Evolutionary conservation across 2,113 vertebrate species (phyloP).

Genomic region (Sakesphorus luctuosus): DNA sequence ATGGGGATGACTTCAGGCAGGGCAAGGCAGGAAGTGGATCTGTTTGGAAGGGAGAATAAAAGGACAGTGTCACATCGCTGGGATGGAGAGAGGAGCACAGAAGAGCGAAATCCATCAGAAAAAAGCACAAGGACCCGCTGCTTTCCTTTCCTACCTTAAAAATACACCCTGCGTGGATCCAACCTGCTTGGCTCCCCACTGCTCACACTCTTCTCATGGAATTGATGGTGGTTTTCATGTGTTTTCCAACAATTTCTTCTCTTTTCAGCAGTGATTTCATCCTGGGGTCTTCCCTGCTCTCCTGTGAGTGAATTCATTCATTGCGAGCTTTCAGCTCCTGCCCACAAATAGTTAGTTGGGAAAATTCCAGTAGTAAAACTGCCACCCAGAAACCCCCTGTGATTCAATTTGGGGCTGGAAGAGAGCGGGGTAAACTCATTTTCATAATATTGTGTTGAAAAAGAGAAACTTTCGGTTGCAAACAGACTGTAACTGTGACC

Average conservation of each 20-base stretch:
- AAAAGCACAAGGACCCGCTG: rapidly evolving
- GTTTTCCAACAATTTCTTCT: not conserved
- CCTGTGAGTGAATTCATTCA: rapidly evolving
- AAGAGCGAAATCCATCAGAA: rapidly evolving
- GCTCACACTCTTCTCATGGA: rapidly evolving
- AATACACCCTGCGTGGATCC: rapidly evolving
- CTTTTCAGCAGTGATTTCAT: not conserved
- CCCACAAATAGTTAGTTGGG: not conserved
- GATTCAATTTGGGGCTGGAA: not conserved
- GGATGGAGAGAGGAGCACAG: not conserved
- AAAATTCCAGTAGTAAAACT: not conserved
- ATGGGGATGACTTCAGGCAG: not conserved
- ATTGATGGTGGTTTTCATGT: rapidly evolving
- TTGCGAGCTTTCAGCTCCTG: not conserved
- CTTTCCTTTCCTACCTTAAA: not conserved
- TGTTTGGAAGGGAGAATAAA: not conserved
- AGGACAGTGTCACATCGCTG: rapidly evolving
- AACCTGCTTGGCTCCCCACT: rapidly evolving
- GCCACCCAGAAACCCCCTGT: not conserved
- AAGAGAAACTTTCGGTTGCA: not conserved
- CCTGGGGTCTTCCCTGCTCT: not conserved
- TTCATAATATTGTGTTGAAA: rapidly evolving
- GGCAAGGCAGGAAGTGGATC: not conserved
- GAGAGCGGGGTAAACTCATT: not conserved
- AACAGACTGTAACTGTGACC: rapidly evolving